Percentiles rank a stretch among this genome's conserved stretches.
These are phyloP conservation scores for Camponotus pennsylvanicus DNA, from an alignment of 1,140 invertebrate species.

Conservation along the genomic window DNA sequence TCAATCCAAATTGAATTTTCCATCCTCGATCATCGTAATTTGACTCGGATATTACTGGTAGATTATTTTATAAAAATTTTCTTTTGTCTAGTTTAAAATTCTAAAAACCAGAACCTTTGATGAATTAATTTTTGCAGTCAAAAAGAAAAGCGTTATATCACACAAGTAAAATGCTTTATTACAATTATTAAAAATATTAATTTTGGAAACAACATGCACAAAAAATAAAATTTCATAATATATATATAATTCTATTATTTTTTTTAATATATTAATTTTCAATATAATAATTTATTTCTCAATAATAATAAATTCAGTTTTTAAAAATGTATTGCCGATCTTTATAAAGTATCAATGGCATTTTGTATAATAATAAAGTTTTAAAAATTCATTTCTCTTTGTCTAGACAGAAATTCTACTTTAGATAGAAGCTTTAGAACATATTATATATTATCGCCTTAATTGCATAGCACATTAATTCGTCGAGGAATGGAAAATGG, in stretches of 20 bases:
- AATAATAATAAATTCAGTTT: slow-evolving; percentile 9
- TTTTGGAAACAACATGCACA: background rate
- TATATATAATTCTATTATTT: background rate
- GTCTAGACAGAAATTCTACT: background rate
- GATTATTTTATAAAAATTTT: background rate
- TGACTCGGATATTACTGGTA: background rate
- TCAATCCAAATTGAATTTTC: background rate
- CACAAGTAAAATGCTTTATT: background rate
- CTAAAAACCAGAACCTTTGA: background rate
- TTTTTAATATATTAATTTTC: background rate
- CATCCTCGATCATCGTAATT: background rate
- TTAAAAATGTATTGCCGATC: background rate
- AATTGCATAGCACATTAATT: slow-evolving; percentile 8
- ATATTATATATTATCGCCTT: background rate
- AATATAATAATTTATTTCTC: background rate
- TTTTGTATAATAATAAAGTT: background rate
- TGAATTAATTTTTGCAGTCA: background rate
- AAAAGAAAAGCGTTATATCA: background rate
- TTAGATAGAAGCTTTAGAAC: background rate
- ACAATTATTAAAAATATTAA: slow-evolving; percentile 19
- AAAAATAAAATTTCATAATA: background rate
- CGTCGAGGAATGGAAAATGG: slow-evolving; percentile 17
- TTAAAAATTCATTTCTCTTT: background rate
- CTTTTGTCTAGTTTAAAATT: background rate
- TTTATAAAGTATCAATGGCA: background rate